A percentile compares a stretch with the other conserved stretches of the same genome.
phyloP scores from a whole-genome alignment of 2,113 vertebrate genomes.

The Ellobius talpinus region DNA sequence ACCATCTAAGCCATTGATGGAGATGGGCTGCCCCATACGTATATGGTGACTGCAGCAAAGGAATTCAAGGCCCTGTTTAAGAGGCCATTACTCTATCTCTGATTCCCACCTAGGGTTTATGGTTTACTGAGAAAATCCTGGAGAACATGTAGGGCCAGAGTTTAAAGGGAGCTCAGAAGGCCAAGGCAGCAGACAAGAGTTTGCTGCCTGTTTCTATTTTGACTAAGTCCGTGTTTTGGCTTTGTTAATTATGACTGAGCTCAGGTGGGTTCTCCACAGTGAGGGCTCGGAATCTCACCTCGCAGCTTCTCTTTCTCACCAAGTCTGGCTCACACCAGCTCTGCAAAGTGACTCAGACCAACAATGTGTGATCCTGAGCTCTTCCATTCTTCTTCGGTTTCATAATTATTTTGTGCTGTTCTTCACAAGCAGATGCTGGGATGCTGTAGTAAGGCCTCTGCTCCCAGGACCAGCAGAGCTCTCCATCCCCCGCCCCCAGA shows the following conservation, averaged over 20 bases:
- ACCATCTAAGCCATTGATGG: slow-evolving; percentile 34
- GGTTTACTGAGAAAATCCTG: slow-evolving; percentile 68
- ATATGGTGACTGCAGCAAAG: slow-evolving; percentile 24
- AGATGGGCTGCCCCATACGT: neutral
- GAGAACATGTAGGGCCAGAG: slow-evolving; percentile 51
- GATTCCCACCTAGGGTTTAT: slow-evolving; percentile 63
- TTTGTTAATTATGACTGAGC: neutral
- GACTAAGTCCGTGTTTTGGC: slow-evolving; percentile 33
- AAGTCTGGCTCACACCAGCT: neutral
- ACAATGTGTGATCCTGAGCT: neutral
- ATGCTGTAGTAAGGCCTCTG: neutral
- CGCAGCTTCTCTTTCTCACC: neutral
- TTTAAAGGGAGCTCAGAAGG: slow-evolving; percentile 69
- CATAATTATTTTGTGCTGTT: neutral
- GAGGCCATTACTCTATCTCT: slow-evolving; percentile 63
- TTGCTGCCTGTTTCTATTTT: slow-evolving; percentile 39
- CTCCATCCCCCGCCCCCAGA: neutral
- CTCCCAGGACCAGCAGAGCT: neutral
- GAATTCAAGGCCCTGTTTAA: slow-evolving; percentile 61
- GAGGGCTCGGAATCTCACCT: neutral
- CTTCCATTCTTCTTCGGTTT: neutral
- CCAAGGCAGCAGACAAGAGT: slow-evolving; percentile 38
- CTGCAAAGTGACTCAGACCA: neutral
- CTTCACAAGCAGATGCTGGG: neutral
- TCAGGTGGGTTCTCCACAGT: neutral